Percentiles rank a stretch among this genome's conserved stretches.
phyloP scores from a whole-genome alignment of 53 echinoderm and acorn worm species.

The Pentamera pediparva region DNA sequence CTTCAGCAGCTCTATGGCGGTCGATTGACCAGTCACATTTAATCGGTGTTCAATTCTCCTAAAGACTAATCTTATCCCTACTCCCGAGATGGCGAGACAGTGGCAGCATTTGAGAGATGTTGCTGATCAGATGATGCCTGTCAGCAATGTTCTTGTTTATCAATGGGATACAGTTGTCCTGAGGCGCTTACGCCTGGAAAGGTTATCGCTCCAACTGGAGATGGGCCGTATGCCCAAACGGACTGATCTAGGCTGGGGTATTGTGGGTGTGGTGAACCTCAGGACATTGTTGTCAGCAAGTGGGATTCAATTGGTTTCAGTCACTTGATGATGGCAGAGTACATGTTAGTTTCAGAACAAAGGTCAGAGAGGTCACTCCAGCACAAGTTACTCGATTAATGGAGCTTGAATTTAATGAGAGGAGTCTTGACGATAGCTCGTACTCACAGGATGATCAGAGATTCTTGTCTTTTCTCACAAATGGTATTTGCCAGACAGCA shows the following conservation, averaged over 20 bases:
- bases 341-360: background rate
- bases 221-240: background rate
- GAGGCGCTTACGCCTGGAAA: background rate
- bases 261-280: background rate
- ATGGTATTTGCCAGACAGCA: background rate
- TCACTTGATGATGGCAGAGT: background rate
- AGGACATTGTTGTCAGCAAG: background rate
- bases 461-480: background rate
- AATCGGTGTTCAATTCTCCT: background rate
- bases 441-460: background rate
- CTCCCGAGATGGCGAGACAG: background rate
- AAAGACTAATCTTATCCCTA: background rate
- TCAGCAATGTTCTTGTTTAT: background rate
- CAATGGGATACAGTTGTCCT: background rate
- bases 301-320: background rate
- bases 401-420: conserved; percentile 16
- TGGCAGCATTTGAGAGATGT: background rate
- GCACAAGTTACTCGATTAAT: background rate
- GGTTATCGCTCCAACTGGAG: background rate
- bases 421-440: background rate
- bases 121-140: background rate
- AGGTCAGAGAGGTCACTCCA: background rate
- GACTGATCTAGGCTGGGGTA: background rate
- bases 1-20: too few relatives aligned
- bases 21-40: background rate